These are phyloP conservation scores for Tachina lurida DNA, from an alignment of 2,888 invertebrate species.

Conservation along the genomic window DNA sequence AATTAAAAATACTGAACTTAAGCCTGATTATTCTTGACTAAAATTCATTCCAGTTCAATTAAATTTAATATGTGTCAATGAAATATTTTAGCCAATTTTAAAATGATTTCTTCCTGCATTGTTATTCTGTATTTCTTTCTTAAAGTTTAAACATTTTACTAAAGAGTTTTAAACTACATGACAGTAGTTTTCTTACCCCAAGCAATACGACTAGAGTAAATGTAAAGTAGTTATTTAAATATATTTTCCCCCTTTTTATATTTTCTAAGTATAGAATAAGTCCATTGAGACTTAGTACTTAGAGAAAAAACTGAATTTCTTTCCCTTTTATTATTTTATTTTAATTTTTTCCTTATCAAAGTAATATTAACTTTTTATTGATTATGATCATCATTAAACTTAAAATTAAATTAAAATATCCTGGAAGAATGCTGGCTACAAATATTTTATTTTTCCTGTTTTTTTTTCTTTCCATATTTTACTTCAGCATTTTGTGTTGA, in stretches of 20 bases:
- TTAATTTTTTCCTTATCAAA: not conserved
- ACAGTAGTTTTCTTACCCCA: not conserved
- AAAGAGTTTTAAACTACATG: not conserved
- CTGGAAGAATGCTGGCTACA: not conserved
- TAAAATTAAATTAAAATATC: conserved; percentile 23
- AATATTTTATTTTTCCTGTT: conserved; percentile 3
- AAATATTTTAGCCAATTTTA: too few relatives aligned
- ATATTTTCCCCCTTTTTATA: conserved; percentile 1
- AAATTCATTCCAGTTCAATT: too few relatives aligned
- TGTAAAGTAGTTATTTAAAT: not conserved
- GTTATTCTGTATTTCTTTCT: not conserved
- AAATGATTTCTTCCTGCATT: not conserved
- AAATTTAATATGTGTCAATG: too few relatives aligned
- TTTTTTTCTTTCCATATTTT: not conserved
- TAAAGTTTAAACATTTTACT: conserved; percentile 8
- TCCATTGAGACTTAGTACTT: not conserved
- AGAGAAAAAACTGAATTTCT: not conserved
- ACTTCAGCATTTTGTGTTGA: too few relatives aligned
- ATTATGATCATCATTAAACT: conserved; percentile 33
- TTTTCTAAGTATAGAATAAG: not conserved
- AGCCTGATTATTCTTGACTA: too few relatives aligned
- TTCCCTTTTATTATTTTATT: not conserved
- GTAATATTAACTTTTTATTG: not conserved
- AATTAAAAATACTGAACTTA: too few relatives aligned
- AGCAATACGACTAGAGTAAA: not conserved